A percentile compares a stretch with the other conserved stretches of the same genome.
phyloP scores from a whole-genome alignment of 2,113 vertebrate species.

The Geothlypis trichas region DNA sequence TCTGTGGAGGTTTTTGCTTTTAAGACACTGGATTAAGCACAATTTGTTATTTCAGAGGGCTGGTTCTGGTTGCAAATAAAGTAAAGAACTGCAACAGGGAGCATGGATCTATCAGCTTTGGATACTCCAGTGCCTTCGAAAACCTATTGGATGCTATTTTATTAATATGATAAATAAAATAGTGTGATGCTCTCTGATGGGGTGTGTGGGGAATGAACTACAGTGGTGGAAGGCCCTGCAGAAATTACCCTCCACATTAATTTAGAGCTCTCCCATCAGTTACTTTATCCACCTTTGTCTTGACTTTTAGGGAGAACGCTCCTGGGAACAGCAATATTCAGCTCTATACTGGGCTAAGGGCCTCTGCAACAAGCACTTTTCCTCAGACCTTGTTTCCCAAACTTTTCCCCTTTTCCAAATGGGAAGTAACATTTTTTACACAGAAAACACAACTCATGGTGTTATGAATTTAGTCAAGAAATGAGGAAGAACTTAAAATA shows the following conservation, averaged over 20 bases:
- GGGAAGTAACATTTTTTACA: background rate
- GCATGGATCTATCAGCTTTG: background rate
- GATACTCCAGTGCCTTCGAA: background rate
- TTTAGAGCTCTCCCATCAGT: background rate
- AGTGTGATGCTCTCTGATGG: background rate
- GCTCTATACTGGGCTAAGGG: background rate
- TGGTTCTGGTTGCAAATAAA: background rate
- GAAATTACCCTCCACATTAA: background rate
- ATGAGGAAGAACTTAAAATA: background rate
- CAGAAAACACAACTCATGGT: rapidly evolving
- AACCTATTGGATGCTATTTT: background rate
- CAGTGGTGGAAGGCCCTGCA: background rate
- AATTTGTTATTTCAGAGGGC: background rate
- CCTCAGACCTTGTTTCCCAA: background rate
- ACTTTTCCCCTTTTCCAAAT: background rate
- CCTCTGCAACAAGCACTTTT: background rate
- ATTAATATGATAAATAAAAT: background rate
- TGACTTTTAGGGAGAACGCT: background rate
- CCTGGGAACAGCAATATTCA: background rate
- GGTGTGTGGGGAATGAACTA: background rate
- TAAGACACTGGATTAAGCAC: background rate
- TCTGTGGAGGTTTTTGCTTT: background rate
- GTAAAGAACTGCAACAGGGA: background rate
- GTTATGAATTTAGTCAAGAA: background rate
- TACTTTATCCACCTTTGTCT: background rate